Evolutionary conservation across 2,113 vertebrate species (phyloP).

Genomic region (Panthera tigris): DNA sequence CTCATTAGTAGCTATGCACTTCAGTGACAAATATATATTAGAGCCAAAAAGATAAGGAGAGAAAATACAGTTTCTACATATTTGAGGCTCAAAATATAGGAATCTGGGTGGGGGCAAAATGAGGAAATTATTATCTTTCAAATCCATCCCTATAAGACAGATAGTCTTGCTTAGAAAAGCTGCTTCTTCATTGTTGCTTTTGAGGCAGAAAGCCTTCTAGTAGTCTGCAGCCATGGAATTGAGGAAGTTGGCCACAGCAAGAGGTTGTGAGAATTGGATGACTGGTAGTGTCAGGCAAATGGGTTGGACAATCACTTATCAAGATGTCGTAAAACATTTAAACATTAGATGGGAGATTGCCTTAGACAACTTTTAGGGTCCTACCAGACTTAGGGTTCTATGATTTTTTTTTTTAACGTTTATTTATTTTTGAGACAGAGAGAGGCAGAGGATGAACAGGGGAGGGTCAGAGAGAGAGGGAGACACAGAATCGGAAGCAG

Average conservation of each 20-base stretch:
- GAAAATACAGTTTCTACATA: conserved; percentile 21
- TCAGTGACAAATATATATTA: neutral
- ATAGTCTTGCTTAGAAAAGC: neutral
- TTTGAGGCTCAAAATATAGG: neutral
- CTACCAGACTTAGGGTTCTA: neutral
- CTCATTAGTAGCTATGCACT: neutral
- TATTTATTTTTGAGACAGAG: too few relatives aligned
- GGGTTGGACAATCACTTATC: neutral
- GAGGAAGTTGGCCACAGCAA: neutral
- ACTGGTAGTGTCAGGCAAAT: neutral
- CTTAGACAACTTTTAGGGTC: neutral
- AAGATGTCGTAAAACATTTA: conserved; percentile 27
- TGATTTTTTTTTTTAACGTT: neutral
- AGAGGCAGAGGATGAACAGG: too few relatives aligned
- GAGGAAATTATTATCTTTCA: neutral
- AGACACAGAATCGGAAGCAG: too few relatives aligned
- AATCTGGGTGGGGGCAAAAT: neutral
- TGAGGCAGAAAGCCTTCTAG: neutral
- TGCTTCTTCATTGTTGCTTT: neutral
- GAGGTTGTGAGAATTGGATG: neutral
- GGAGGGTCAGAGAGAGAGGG: too few relatives aligned
- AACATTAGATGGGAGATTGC: neutral
- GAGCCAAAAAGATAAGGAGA: conserved; percentile 1
- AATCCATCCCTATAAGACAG: neutral
- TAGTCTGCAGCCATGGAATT: neutral